Base-by-base conservation (phyloP, 2,797 vertebrate genomes). In the Mus caroli region DNA sequence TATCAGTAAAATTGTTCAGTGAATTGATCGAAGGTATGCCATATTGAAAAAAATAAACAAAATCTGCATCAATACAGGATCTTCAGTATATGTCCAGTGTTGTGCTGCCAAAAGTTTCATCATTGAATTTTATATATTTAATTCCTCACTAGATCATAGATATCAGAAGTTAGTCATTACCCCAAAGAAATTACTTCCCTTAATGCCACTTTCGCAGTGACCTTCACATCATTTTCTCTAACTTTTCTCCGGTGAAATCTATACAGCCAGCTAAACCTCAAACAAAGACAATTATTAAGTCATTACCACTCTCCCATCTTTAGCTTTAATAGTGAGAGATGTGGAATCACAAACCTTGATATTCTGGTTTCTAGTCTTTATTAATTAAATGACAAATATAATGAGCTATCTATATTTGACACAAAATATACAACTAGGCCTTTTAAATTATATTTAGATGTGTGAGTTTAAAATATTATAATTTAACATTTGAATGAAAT, bases 71-170 rank as follows among this genome's bases (percentile, higher is more conserved):
- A 79, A 37, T 26, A 54, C 6, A 79, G 50, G 58, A 62, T 58
- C 50, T 64, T 88, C 19, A 52, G 7, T 64, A 62, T 7, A 62
- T 78, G 60, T 34, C 40, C 17, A 67, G 17, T 83, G 46, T 76
- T 71, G 10, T 24, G 46, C 56, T 34, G 46, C 14, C 83, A 54
- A 46, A 71, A 64, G 92, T 90, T 79, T 78, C 43, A 92, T 79
- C 75, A 91, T 91, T 62, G 58, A 76, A 88, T 90, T 88, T 95
- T 20, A 77, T 62, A 84, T 20, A 11, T 92, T 87, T 88, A 95
- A 97, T 90, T 92, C 14, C 43, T 12, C 83, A 52, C 20, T 85
- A 52, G 43, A 60, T 77, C 14, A 80, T 22, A 26, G 43, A 67
- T 92, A 93, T 90, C 31, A 83, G 9, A 94, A 92, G 86, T 92